Evolutionary conservation across 2,888 invertebrate species (phyloP).

Genomic region (Colletes collaris): DNA sequence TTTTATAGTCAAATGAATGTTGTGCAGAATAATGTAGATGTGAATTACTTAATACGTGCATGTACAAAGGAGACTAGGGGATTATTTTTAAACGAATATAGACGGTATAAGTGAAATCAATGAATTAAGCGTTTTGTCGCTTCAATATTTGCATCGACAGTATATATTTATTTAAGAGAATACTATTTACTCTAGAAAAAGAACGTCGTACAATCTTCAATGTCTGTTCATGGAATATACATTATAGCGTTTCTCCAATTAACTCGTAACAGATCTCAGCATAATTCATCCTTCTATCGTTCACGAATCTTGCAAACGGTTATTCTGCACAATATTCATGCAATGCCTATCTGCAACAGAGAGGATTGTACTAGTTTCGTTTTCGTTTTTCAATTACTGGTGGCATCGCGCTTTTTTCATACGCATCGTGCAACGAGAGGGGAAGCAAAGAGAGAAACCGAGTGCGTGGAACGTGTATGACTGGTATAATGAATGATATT

Average conservation of each 20-base stretch:
- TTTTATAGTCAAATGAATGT: constrained; percentile 66
- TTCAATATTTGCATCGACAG: not conserved
- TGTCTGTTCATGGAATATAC: not conserved
- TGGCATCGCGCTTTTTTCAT: constrained; percentile 61
- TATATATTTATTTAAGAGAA: constrained; percentile 39
- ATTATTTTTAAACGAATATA: constrained; percentile 2
- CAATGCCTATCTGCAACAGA: constrained; percentile 52
- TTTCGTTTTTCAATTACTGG: constrained; percentile 57
- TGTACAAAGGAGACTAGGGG: not conserved
- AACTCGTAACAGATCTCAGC: constrained; percentile 32
- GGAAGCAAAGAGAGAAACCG: constrained; percentile 30
- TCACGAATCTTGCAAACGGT: constrained; percentile 15
- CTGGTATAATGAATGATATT: constrained; percentile 49
- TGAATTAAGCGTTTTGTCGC: not conserved
- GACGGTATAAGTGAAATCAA: not conserved
- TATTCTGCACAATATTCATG: constrained; percentile 67
- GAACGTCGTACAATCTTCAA: not conserved
- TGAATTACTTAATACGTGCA: constrained; percentile 4
- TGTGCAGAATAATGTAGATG: constrained; percentile 67
- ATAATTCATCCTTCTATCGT: constrained; percentile 6
- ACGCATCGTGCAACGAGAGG: constrained; percentile 59
- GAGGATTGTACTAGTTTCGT: constrained; percentile 60
- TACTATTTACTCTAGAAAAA: not conserved
- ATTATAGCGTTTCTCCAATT: not conserved
- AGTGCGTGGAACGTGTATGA: constrained; percentile 38